Evolutionary conservation across 2,888 invertebrate genomes (phyloP), one percentile per base, ranked within the genome.

Genomic region (Melanostoma mellinum): DNA sequence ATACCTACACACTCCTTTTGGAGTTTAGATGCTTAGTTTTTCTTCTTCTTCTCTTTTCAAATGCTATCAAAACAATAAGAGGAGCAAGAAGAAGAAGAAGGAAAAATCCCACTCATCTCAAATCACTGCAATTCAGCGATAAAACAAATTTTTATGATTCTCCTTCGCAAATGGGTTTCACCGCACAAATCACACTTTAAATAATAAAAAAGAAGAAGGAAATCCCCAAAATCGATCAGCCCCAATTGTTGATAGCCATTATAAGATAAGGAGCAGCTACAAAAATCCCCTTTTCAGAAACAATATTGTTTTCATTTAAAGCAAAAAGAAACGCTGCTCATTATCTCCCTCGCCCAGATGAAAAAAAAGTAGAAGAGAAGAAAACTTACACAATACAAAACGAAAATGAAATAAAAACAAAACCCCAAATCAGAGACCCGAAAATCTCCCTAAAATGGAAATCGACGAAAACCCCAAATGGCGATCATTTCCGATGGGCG

Each of bases 401-500:
- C 6, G 35, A 35, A 68, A 36, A 44, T 44, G 35, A 68, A 68
- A 68, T 68, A 55, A 68, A 68, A 55, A 30, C 20, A 68, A 40
- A 61, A 32, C 67, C 67, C 2, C 35, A 67, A 67, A 20, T 20
- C 32, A 32, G 8, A 67, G 30, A 30, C 53, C 53, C 44, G 32
- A 68, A 76, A 63, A 63, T 56, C 55, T 55, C 68, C 44, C 55
- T 46, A 20, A 46, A 58, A 60, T 36, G 60, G 40, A 55, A 68
- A 36, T 32, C 50, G 6, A 38, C 50, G 10, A 50, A 50, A 72
- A 77, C 72, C 72, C 73, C 67, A 75, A 75, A 71, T 52, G 56
- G 36, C 46, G 80, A 75, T 75, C 80, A 75, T 80, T 65, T 69
- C 63, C 68, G 42, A 42, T 48, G 55, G 61, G 52, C 32, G 36